Base-by-base conservation (phyloP, 1,140 invertebrate species). In the Nasonia giraulti region DNA sequence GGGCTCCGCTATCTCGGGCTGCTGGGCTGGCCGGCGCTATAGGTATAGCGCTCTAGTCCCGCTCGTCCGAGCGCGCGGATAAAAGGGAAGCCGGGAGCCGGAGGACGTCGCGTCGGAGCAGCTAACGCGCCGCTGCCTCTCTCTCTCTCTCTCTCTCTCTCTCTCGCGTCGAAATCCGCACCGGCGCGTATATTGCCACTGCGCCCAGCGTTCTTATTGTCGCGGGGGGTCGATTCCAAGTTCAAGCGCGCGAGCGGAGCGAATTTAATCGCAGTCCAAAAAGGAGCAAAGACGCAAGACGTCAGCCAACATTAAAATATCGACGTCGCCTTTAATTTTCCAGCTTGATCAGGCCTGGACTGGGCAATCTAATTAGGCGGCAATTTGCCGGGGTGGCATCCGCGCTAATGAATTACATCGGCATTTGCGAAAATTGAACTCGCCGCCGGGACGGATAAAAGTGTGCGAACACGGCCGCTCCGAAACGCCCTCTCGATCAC, bases 51-150 rank as follows among this genome's bases (percentile, higher is more conserved):
- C 55, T 68, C 4, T 4, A 0, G 47, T 62, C 79, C 47, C 62
- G 80, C 11, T 74, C 80, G 69, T 73, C 80, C 80, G 69, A 82
- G 80, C 69, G 71, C 74, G 71, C 17, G 80, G 80, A 82, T 82
- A 82, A 82, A 82, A 82, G 47, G 69, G 80, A 82, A 66, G 33
- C 27, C 27, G 27, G 27, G 55, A 50, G 62, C 66, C 55, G 20
- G 20, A n/a, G 23, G 40, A 47, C 37, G 17, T 27, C 66, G 68
- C 20, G 2, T 37, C 20, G 20, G 6, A 10, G 50, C n/a, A 68
- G 62, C 23, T 2, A 14, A 7, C 14, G 11, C 37, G 69, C 17
- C 3, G 69, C 66, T 17, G 23, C 7, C 12, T 37, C 33, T 5
- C 33, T 6, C 33, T 5, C 33, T 10, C 40, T 5, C n/a, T n/a